phyloP scores from a whole-genome alignment of 1,140 invertebrate species.

The Sminthurinus signatus region DNA sequence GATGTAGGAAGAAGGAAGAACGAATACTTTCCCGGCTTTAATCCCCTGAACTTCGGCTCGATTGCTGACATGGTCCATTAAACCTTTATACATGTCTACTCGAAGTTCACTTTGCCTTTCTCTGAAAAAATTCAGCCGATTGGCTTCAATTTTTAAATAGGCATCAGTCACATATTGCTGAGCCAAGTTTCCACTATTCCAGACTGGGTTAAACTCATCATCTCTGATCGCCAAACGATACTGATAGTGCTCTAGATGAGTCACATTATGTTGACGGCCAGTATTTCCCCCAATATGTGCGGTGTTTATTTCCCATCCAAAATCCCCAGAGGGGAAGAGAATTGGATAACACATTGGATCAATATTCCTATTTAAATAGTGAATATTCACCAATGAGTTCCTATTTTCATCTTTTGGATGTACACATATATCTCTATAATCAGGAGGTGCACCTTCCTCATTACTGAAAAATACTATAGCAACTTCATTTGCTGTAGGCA shows the following conservation, averaged over 20 bases:
- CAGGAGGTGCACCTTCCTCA: conserved; percentile 22
- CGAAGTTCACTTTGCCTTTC: conserved; percentile 9
- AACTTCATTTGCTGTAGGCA: conserved; percentile 42
- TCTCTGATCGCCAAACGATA: conserved; percentile 2
- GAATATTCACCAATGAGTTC: conserved; percentile 9
- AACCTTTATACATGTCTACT: conserved; percentile 8
- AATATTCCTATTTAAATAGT: conserved; percentile 35
- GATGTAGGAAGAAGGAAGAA: conserved; percentile 32
- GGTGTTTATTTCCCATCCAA: conserved; percentile 40
- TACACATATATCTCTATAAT: conserved; percentile 25
- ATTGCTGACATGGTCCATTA: conserved; percentile 30
- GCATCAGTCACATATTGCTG: conserved; percentile 45
- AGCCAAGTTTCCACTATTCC: conserved; percentile 37
- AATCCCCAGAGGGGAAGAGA: conserved; percentile 48
- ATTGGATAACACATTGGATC: conserved; percentile 49
- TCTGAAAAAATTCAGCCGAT: conserved; percentile 36
- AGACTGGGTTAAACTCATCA: conserved; percentile 28
- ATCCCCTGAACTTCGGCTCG: background rate
- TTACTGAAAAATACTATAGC: conserved; percentile 37
- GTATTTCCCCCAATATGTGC: background rate
- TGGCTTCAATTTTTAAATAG: conserved; percentile 43
- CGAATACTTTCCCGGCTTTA: conserved; percentile 13
- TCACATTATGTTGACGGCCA: background rate
- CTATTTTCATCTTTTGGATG: background rate
- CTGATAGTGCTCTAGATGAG: background rate